Conservation (phyloP, 2,113 vertebrate species). For the Amphiprion ocellaris region DNA sequence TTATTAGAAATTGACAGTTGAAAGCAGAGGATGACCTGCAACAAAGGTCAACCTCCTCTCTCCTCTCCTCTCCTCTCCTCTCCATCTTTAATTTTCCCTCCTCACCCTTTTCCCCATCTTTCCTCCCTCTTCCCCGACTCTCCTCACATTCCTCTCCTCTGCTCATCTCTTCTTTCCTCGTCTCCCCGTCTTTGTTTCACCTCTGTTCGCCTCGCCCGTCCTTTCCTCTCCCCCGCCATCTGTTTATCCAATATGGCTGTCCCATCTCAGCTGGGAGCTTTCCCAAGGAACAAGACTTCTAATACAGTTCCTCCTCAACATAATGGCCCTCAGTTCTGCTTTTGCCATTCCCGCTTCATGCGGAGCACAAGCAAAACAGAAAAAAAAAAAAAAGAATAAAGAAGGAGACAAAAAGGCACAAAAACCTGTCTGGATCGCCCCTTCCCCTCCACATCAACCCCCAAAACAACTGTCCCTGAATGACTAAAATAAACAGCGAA, state of each 20-base stretch:
- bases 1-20: not conserved
- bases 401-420: slow-evolving; percentile 42
- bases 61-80: slow-evolving; percentile 10
- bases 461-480: slow-evolving; percentile 75
- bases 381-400: slow-evolving; percentile 31
- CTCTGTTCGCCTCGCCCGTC: slow-evolving; percentile 74
- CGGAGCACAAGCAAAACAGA: slow-evolving; percentile 58
- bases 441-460: slow-evolving; percentile 12
- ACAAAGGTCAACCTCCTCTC: not conserved
- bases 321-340: slow-evolving; percentile 82
- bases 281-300: slow-evolving; percentile 80
- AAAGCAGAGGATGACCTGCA: slow-evolving; percentile 13
- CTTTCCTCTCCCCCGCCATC: slow-evolving; percentile 80
- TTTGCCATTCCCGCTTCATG: slow-evolving; percentile 82
- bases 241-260: slow-evolving; percentile 86
- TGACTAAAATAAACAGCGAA: slow-evolving; percentile 76
- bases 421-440: slow-evolving; percentile 61
- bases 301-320: slow-evolving; percentile 81
- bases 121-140: slow-evolving; percentile 48
- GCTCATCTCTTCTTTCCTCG: slow-evolving; percentile 62
- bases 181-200: slow-evolving; percentile 78
- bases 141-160: slow-evolving; percentile 59
- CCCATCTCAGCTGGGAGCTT: slow-evolving; percentile 82
- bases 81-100: slow-evolving; percentile 26
- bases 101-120: slow-evolving; percentile 16